Base-by-base conservation (phyloP, 2,797 vertebrate genomes). In the Phrynocephalus forsythii region DNA sequence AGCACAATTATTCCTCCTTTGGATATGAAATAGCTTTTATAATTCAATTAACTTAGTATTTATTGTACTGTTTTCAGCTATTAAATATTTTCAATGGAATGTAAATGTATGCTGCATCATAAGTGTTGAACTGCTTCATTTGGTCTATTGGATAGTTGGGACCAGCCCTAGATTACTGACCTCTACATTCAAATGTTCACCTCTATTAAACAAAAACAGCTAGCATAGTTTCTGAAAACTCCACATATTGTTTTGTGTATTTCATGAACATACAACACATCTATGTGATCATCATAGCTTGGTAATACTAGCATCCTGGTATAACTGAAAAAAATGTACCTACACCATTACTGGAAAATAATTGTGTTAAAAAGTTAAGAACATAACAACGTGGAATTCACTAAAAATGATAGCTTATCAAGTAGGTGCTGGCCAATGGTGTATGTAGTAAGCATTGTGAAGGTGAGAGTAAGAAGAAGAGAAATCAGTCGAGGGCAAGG, bases 1-100 rank as follows among this genome's bases (percentile, higher is more conserved):
- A 20, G 1, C 60, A 6, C 60, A 33, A 66, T 30, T 80, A 30
- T 67, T 81, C 22, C 6, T 76, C 38, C 22, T 44, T 24, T 22
- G 0, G 6, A 28, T 0, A 0, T 76, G 18, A 63, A 69, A 38
- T 22, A 18, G 7, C 10, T 83, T 71, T 48, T 75, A 10, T 28
- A 69, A 66, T 2, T n/a, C n/a, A 30, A 28, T 66, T 22, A 30
- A 63, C 30, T 22, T 52, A 79, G 10, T 33, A 8, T 38, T 67
- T 68, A 13, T n/a, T 88, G 73, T 52, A 86, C 82, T 66, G 48
- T 76, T 18, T 76, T 66, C 3, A 81, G 24, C 28, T 68, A 66
- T 8, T 28, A 24, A 66, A 9, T 66, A 38, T 44, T 38, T 63
- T 79, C 33, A 44, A 26, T 26, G 18, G 73, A 11, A 33, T 52